These are phyloP conservation scores for Antedon mediterranea DNA, from an alignment of 53 echinoderm and acorn worm genomes.

Conservation along the genomic window DNA sequence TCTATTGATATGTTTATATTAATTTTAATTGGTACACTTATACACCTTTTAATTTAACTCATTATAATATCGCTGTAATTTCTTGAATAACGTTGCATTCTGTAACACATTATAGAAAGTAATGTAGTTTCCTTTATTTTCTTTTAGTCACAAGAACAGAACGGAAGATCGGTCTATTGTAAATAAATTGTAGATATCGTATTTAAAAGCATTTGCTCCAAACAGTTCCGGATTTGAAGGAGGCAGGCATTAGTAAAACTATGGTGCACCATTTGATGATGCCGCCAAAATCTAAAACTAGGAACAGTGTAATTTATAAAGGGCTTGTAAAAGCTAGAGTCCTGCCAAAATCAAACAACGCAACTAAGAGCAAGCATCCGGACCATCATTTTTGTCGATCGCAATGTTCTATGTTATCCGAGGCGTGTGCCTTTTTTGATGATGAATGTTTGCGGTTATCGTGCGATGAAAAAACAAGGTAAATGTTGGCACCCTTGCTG, in stretches of 20 bases:
- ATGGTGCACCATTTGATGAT: conserved; percentile 19
- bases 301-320: conserved; percentile 5
- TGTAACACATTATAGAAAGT: no score
- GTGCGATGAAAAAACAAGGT: conserved; percentile 39
- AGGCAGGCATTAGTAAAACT: conserved; percentile 2
- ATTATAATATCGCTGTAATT: no score
- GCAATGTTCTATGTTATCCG: conserved; percentile 16
- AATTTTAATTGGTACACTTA: no score
- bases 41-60: no score
- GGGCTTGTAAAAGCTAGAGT: conserved; percentile 21
- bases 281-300: neutral
- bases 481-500: conserved; percentile 24
- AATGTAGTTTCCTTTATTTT: no score
- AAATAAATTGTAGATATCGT: no score
- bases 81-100: no score
- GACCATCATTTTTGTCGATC: conserved; percentile 25
- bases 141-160: no score
- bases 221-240: conserved; percentile 3
- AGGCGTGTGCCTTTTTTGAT: conserved; percentile 21
- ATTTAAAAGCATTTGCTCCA: no score
- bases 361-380: neutral
- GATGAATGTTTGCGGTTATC: conserved; percentile 8
- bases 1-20: no score
- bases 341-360: conserved; percentile 20
- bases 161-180: no score